Evolutionary conservation across 2,113 vertebrate species (phyloP), one percentile per base, ranked within the genome.

Genomic region (Capreolus pygargus): DNA sequence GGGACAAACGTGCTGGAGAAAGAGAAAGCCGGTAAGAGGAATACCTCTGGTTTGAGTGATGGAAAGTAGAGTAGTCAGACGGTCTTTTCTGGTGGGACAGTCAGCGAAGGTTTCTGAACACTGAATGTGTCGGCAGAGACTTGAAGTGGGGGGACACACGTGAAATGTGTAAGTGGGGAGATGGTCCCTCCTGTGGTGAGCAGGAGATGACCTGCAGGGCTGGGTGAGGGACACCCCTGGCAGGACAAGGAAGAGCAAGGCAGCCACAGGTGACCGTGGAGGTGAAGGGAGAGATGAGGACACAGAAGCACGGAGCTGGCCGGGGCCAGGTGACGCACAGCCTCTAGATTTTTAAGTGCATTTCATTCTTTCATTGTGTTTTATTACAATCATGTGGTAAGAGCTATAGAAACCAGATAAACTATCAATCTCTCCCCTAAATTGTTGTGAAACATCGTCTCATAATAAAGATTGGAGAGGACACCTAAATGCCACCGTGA

Each of bases 171-270:
- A 12, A 67, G 7, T 25, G 13, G 30, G 90, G 39, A 70, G n/a
- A 84, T 5, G 9, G 19, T 33, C 8, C 2, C 36, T 17, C 1
- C 1, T 1, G 15, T 2, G 2, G 60, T 2, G 30, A 54, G 61
- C 19, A 30, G 60, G 6, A 39, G 58, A 45, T 25, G 17, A 5
- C 10, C 2, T 7, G 9, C 8, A 8, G 60, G n/a, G n/a, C 45
- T 67, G 60, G 15, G 27, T 11, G 60, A 45, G 9, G 1, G 16
- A 8, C 7, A 12, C 28, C 0, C 9, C 28, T 12, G 15, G n/a
- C 8, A 25, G 36, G 19, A 10, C 25, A 9, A 33, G 17, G 7
- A 45, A 17, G 17, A n/a, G 50, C 25, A 3, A 17, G 60, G 6
- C 3, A 8, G 30, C 27, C 27, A 15, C 52, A 9, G 4, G 47